Conservation (phyloP, 2,888 invertebrate genomes). For the Torymus tubicola region DNA sequence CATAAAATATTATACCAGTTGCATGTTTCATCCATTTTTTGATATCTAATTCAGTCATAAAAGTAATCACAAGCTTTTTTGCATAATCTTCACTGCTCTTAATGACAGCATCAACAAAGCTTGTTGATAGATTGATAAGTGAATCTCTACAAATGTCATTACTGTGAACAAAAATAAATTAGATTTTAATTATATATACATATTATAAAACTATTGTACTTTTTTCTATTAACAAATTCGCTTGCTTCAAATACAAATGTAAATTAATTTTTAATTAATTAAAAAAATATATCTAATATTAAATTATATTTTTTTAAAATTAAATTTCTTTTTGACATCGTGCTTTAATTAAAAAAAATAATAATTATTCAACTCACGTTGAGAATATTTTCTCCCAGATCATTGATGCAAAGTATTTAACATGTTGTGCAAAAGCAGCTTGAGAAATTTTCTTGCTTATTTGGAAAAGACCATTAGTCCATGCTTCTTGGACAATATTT, state of each 20-base stretch:
- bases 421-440: slow-evolving; percentile 66
- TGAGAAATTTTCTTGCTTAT: slow-evolving; percentile 61
- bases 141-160: slow-evolving; percentile 53
- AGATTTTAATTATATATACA: slow-evolving; percentile 12
- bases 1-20: slow-evolving; percentile 68
- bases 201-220: too few species aligned
- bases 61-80: slow-evolving; percentile 60
- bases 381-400: slow-evolving; percentile 70
- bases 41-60: slow-evolving; percentile 66
- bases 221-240: too few species aligned
- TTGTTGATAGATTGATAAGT: slow-evolving; percentile 64
- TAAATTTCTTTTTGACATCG: too few species aligned
- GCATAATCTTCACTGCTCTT: slow-evolving; percentile 49
- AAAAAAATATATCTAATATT: too few species aligned
- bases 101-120: slow-evolving; percentile 66
- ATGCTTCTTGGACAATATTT: slow-evolving; percentile 62
- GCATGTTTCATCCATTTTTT: slow-evolving; percentile 66
- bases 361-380: slow-evolving; percentile 61
- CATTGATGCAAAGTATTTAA: slow-evolving; percentile 69
- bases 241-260: too few species aligned
- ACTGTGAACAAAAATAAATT: slow-evolving; percentile 37
- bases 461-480: slow-evolving; percentile 66
- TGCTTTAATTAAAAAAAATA: neutral
- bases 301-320: too few species aligned
- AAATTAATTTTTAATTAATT: too few species aligned